These are phyloP conservation scores for Drosophila diplacantha DNA, from an alignment of 2,888 invertebrate species.

Conservation along the genomic window DNA sequence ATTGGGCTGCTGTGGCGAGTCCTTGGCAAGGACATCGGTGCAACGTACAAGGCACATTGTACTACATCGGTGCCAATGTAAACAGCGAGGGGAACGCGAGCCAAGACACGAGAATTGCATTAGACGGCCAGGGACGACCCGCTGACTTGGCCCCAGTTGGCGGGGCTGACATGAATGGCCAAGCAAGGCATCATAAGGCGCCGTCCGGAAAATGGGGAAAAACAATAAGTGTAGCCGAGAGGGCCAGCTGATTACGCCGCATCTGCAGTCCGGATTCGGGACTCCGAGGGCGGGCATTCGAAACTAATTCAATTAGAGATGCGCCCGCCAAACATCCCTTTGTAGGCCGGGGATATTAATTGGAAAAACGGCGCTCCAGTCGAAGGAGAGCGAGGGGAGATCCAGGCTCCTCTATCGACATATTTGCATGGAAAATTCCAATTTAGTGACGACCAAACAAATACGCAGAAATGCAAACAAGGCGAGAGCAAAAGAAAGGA, in stretches of 20 bases:
- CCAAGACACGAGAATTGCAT: slow-evolving; percentile 41
- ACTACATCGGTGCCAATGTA: slow-evolving; percentile 20
- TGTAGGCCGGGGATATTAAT: slow-evolving; percentile 5
- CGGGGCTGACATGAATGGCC: slow-evolving; percentile 2
- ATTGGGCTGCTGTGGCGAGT: not conserved
- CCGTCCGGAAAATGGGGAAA: not conserved
- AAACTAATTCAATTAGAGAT: slow-evolving; percentile 17
- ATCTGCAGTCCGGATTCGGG: not conserved
- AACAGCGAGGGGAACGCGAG: slow-evolving; percentile 19
- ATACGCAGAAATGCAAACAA: slow-evolving; percentile 10
- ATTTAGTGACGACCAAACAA: slow-evolving; percentile 21
- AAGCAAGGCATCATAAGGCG: slow-evolving; percentile 17
- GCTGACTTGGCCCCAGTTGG: slow-evolving; percentile 12
- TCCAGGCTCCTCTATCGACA: not conserved
- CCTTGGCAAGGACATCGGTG: slow-evolving; percentile 20
- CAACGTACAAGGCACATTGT: not conserved
- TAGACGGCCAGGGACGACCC: slow-evolving; percentile 12
- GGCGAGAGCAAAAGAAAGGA: not conserved
- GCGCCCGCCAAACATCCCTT: not conserved
- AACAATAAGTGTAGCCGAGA: slow-evolving; percentile 1
- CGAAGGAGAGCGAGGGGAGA: not conserved
- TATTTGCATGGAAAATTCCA: slow-evolving; percentile 41
- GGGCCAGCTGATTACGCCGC: slow-evolving; percentile 12
- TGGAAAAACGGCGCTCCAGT: not conserved
- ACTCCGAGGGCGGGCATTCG: slow-evolving; percentile 1